phyloP scores from a whole-genome alignment of 53 echinoderm and acorn worm species.

The Henricia sp. region DNA sequence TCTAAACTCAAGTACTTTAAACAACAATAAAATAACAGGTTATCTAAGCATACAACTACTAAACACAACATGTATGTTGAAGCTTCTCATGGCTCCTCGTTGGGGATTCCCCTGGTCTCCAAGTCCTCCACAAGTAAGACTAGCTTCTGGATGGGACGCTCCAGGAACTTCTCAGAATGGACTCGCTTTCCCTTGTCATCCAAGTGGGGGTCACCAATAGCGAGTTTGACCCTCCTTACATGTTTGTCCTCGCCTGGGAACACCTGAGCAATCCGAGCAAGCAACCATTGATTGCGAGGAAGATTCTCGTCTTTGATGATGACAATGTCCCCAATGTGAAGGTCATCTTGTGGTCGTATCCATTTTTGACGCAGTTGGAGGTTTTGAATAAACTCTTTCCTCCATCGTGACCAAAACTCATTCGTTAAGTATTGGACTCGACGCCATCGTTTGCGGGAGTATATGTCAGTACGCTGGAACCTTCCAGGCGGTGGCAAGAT shows the following conservation, averaged over 20 bases:
- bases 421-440: constrained; percentile 32
- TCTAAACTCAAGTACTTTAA: too few relatives aligned
- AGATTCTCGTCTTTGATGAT: constrained; percentile 44
- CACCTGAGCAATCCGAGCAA: too few relatives aligned
- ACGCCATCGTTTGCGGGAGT: constrained; percentile 41
- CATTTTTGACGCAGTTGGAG: constrained; percentile 39
- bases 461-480: constrained; percentile 38
- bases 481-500: constrained; percentile 56
- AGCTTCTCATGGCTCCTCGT: constrained; percentile 8
- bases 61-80: not conserved
- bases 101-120: constrained; percentile 13
- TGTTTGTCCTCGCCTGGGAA: constrained; percentile 40
- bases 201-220: constrained; percentile 7
- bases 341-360: not conserved
- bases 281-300: too few relatives aligned
- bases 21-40: not conserved
- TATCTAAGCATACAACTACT: not conserved
- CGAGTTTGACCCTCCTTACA: constrained; percentile 50
- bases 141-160: constrained; percentile 42
- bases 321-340: constrained; percentile 37
- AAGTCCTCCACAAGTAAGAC: not conserved
- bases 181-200: constrained; percentile 15
- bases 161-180: not conserved
- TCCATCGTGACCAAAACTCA: constrained; percentile 51
- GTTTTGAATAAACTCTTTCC: constrained; percentile 26